phyloP scores from a whole-genome alignment of 2,797 vertebrate genomes.

The Anas capensis region DNA sequence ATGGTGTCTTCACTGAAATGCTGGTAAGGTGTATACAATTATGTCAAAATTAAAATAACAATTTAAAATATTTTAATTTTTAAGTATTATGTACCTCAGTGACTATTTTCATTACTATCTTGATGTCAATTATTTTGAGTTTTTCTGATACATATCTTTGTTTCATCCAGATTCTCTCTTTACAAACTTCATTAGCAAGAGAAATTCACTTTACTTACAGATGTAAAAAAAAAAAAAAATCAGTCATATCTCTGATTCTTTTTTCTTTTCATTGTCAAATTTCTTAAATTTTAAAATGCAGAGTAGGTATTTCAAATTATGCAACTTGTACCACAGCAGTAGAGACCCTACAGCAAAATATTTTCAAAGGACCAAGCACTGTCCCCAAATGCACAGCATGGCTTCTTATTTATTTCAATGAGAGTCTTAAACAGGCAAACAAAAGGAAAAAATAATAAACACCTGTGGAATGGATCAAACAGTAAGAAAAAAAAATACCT shows the following conservation, averaged over 20 bases:
- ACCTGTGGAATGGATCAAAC: not conserved
- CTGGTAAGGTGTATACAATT: not conserved
- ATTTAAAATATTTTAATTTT: not conserved
- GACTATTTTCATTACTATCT: not conserved
- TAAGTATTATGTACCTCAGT: slow-evolving; percentile 10
- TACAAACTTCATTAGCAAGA: slow-evolving; percentile 27
- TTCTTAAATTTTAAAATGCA: not conserved
- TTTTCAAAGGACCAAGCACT: not conserved
- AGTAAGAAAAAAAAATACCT: not conserved
- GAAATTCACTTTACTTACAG: slow-evolving; percentile 12
- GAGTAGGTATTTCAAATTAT: not conserved
- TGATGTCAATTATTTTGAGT: slow-evolving; percentile 37
- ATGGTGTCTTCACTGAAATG: slow-evolving; percentile 23
- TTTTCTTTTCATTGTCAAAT: not conserved
- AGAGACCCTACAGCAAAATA: slow-evolving; percentile 4
- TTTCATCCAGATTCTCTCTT: slow-evolving; percentile 25
- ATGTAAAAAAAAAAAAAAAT: not conserved
- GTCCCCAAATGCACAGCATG: not conserved
- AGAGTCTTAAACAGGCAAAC: not conserved
- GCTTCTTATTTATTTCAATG: not conserved
- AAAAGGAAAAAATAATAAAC: not conserved
- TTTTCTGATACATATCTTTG: slow-evolving; percentile 1
- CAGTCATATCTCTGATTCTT: not conserved
- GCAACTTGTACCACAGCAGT: not conserved
- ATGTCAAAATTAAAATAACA: slow-evolving; percentile 46